Evolutionary conservation across 1,140 invertebrate genomes (phyloP), one percentile per base, ranked within the genome.

Genomic region (Alviniconcha marisindica): DNA sequence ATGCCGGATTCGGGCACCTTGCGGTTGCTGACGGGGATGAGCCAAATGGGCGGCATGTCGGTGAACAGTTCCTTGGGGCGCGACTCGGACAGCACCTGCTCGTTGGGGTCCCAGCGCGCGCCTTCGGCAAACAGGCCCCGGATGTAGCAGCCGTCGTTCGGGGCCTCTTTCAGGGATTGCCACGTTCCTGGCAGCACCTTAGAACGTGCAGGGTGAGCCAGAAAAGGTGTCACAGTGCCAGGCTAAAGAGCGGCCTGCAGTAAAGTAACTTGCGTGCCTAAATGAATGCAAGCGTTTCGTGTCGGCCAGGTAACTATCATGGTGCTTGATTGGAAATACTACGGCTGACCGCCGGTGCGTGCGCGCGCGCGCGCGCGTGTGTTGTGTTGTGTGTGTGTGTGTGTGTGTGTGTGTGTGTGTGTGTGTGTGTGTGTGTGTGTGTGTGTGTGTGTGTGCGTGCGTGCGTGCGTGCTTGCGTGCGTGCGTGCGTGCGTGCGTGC

Each of bases 141-240:
- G 82, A 94, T 93, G 81, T 92, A 94, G 83, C 93, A 94, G 18
- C 93, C 93, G 66, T 92, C 85, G n/a, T 88, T 81, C 12, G 93
- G 93, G 1, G 81, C 36, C 44, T 88, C 78, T 63, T 69, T 88
- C 60, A 92, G 79, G 31, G 92, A 89, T 24, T 85, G 73, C 7
- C 48, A 69, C 2, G 83, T 71, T 60, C 89, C 87, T 80, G 87
- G 87, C 83, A 92, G 83, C 69, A 90, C 83, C 91, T 91, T 73
- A 15, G 15, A 31, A 38, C 12, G 36, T 31, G 66, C 14, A 71
- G 15, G 1, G 66, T 12, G 66, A n/a, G 66, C 7, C 14, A 2
- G 36, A n/a, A n/a, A 56, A 15, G n/a, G 54, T 15, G 54, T 15
- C 15, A 56, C n/a, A n/a, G 54, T 15, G 54, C n/a, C 54, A n/a